These are phyloP conservation scores for Ganaspis sp. DNA, from an alignment of 1,140 invertebrate genomes.

Conservation along the genomic window DNA sequence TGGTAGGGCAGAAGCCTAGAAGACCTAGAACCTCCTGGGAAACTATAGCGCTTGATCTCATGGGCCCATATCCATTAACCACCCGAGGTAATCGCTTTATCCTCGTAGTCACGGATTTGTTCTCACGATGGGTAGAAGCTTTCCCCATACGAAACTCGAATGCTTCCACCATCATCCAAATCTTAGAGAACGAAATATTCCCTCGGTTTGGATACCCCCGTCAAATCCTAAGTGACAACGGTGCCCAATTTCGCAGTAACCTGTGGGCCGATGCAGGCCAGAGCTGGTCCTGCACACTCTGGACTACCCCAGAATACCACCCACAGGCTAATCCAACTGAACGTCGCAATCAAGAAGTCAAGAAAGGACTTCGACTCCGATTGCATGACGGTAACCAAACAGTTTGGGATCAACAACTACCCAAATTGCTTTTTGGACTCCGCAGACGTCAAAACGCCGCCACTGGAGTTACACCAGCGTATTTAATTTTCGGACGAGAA, in stretches of 20 bases:
- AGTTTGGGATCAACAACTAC: conserved; percentile 31
- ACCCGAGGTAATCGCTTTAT: not conserved
- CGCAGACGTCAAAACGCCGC: conserved; percentile 36
- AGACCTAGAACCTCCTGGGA: not conserved
- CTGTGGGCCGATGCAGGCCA: not conserved
- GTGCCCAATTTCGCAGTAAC: conserved; percentile 42
- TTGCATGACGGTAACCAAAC: conserved; percentile 8
- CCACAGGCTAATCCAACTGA: conserved; percentile 55
- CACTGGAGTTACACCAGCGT: conserved; percentile 29
- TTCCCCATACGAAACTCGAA: too few species aligned
- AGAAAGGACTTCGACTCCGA: conserved; percentile 41
- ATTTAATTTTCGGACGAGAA: not conserved
- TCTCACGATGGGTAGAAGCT: conserved; percentile 4
- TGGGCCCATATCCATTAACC: conserved; percentile 3
- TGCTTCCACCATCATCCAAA: too few species aligned
- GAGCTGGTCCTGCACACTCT: not conserved
- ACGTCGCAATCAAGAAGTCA: conserved; percentile 51
- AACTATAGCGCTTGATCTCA: not conserved
- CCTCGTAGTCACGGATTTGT: not conserved
- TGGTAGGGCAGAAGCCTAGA: not conserved
- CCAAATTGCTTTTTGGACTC: conserved; percentile 32
- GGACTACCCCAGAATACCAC: conserved; percentile 52
- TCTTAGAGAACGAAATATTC: too few species aligned
- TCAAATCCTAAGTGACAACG: conserved; percentile 46
- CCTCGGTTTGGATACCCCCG: conserved; percentile 48